These are phyloP conservation scores for Hystrix cristata DNA, from an alignment of 2,113 vertebrate genomes.

Conservation along the genomic window DNA sequence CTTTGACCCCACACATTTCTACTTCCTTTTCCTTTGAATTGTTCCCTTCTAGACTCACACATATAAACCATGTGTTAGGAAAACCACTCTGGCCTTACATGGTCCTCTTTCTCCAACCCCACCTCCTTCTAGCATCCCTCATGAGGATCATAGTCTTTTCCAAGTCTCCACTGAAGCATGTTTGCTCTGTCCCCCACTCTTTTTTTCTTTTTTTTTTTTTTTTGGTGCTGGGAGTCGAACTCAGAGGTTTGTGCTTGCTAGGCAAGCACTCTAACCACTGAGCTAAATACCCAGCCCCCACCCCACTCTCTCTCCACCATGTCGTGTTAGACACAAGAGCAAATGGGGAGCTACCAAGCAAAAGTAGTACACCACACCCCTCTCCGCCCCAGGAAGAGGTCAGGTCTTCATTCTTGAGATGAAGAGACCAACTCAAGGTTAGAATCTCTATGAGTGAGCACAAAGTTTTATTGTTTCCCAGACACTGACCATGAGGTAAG, in stretches of 20 bases:
- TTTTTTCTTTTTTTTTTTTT: too few species aligned
- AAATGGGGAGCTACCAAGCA: rapidly evolving
- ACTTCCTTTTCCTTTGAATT: neutral
- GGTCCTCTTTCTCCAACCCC: neutral
- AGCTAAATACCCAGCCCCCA: too few species aligned
- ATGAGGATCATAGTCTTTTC: neutral
- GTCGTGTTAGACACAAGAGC: neutral
- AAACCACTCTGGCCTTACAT: neutral
- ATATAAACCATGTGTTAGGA: rapidly evolving
- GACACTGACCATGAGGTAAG: slow-evolving; percentile 88
- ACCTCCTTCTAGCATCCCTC: too few species aligned
- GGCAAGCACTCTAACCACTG: too few species aligned
- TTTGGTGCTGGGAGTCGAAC: too few species aligned
- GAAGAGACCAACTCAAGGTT: slow-evolving; percentile 89
- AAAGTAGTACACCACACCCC: rapidly evolving
- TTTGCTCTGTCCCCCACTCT: neutral
- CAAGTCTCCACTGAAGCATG: rapidly evolving
- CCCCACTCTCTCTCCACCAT: rapidly evolving
- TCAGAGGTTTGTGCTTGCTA: too few species aligned
- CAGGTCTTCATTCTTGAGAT: slow-evolving; percentile 91
- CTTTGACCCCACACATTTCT: rapidly evolving
- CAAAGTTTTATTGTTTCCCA: slow-evolving; percentile 88
- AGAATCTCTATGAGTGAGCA: slow-evolving; percentile 87
- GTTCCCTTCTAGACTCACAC: neutral
- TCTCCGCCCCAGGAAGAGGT: neutral